Conservation (phyloP, 2,888 invertebrate species). For the Drosophila limbata region DNA sequence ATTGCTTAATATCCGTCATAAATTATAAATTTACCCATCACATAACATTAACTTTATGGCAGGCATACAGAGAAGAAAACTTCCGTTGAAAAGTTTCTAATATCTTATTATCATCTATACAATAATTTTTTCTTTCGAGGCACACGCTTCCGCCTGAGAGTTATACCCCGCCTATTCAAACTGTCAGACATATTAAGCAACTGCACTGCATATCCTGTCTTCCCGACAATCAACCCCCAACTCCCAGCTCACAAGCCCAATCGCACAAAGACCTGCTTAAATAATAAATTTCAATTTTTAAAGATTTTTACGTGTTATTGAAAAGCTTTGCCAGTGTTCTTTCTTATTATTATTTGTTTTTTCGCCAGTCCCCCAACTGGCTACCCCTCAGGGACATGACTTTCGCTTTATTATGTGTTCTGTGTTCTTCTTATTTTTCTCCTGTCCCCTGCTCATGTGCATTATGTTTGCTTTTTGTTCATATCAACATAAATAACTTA, state of each 20-base stretch:
- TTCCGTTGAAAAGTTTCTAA: conserved; percentile 60
- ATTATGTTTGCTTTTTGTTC: conserved; percentile 73
- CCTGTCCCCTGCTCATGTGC: conserved; percentile 51
- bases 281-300: conserved; percentile 79
- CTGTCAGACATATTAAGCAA: conserved; percentile 56
- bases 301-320: conserved; percentile 74
- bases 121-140: conserved; percentile 47
- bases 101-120: conserved; percentile 69
- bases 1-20: conserved; percentile 50
- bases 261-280: conserved; percentile 48
- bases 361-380: conserved; percentile 37
- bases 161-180: conserved; percentile 8
- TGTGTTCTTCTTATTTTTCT: conserved; percentile 17
- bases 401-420: conserved; percentile 75
- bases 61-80: conserved; percentile 28
- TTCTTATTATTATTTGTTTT: conserved; percentile 16
- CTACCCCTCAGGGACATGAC: conserved; percentile 73
- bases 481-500: conserved; percentile 75
- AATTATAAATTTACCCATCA: conserved; percentile 70
- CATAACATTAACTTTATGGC: conserved; percentile 39
- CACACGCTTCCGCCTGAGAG: conserved; percentile 57
- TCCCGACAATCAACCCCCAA: conserved; percentile 1
- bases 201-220: conserved; percentile 66
- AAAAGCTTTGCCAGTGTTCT: conserved; percentile 60
- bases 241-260: conserved; percentile 17